phyloP scores from a whole-genome alignment of 2,888 invertebrate genomes.

The Andrena bucephala region DNA sequence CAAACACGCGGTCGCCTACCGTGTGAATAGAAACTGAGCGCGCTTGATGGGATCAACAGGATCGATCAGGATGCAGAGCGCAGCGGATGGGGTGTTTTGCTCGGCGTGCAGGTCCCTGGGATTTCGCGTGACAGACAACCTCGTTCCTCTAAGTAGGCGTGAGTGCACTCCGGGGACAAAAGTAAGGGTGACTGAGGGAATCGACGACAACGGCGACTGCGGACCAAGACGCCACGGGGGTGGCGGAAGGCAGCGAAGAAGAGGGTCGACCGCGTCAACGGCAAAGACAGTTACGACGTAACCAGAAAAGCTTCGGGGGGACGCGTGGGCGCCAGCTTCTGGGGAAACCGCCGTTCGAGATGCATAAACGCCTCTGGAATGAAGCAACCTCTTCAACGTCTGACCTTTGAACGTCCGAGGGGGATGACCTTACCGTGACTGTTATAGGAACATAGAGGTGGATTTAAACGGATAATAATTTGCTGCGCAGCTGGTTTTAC shows the following conservation, averaged over 20 bases:
- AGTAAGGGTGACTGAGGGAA: constrained; percentile 49
- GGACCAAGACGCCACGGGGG: constrained; percentile 31
- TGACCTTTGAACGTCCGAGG: not conserved
- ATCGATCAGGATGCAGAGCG: constrained; percentile 51
- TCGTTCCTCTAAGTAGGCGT: constrained; percentile 74
- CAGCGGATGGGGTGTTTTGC: constrained; percentile 39
- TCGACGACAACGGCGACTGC: constrained; percentile 43
- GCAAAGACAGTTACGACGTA: constrained; percentile 62
- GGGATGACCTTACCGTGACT: not conserved
- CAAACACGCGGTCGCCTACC: too few relatives aligned
- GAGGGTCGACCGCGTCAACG: constrained; percentile 51
- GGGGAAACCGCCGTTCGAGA: constrained; percentile 33
- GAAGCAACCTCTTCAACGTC: constrained; percentile 13
- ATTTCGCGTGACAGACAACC: constrained; percentile 71
- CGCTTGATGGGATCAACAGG: constrained; percentile 35
- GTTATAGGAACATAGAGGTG: too few relatives aligned
- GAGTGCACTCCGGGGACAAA: constrained; percentile 73
- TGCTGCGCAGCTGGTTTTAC: too few relatives aligned
- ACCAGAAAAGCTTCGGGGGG: constrained; percentile 56
- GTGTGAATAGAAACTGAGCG: not conserved
- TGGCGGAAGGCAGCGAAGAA: not conserved
- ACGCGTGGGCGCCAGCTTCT: constrained; percentile 35
- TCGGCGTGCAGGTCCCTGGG: constrained; percentile 49
- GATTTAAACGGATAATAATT: too few relatives aligned
- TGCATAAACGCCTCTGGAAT: constrained; percentile 1